Evolutionary conservation across 1,140 invertebrate genomes (phyloP), one percentile per base, ranked within the genome.

Genomic region (Zaprionus africanus): DNA sequence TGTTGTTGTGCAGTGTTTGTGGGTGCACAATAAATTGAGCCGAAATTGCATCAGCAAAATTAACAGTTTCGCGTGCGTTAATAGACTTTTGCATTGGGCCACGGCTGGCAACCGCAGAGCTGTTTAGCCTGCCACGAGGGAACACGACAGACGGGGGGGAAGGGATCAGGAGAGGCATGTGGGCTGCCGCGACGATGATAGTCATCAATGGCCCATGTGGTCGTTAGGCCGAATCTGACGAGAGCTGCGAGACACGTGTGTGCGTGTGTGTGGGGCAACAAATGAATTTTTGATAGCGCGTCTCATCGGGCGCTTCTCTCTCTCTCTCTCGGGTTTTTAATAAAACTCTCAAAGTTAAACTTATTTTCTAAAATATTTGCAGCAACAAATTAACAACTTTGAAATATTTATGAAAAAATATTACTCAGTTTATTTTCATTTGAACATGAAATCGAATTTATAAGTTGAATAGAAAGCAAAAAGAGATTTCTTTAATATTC

Each of bases 1-100:
- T 61, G 62, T 62, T 79, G 71, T 71, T 77, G 69, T 71, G 60
- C 78, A 28, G 62, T 79, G 73, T 73, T 87, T 78, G 84, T 88
- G 84, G 84, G 84, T 88, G 85, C 85, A 88, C 84, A 88, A 88
- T 88, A 88, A 88, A 88, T 88, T 88, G 84, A 88, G 78, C 85
- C 81, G 62, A 88, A 88, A 88, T 88, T 88, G 84, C 84, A 88
- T 88, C 84, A 88, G 85, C 81, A 66, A 88, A 88, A 88, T 88
- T 88, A 88, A 88, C 85, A 90, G 85, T 82, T 81, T 88, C 85
- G 83, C 76, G 86, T 90, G 80, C 85, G 86, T 88, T 88, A 88
- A 88, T 88, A 88, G 85, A 90, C 85, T 88, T 88, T 90, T 76
- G 62, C 78, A 86, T 71, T 74, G 74, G 67, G 59, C 43, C 28